Evolutionary conservation across 1,140 invertebrate species (phyloP).

Genomic region (Psix sp.): DNA sequence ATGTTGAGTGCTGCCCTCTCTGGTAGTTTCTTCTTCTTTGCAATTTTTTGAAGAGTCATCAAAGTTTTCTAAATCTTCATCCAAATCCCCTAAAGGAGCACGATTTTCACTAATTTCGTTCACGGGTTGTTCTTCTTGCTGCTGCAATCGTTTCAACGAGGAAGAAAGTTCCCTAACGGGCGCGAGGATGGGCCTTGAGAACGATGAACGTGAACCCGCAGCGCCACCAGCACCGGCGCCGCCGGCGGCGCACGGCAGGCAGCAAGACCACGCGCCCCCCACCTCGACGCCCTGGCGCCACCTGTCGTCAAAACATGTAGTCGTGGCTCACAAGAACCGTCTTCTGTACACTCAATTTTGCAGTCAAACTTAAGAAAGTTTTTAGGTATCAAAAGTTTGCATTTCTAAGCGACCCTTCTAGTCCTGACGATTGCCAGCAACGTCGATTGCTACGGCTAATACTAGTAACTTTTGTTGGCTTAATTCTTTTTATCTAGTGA

Average conservation of each 20-base stretch:
- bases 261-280: slow-evolving; percentile 77
- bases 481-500: slow-evolving; percentile 33
- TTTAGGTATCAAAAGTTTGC: slow-evolving; percentile 38
- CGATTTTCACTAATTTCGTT: slow-evolving; percentile 45
- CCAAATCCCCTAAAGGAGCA: slow-evolving; percentile 65
- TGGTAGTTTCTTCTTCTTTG: slow-evolving; percentile 64
- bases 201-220: slow-evolving; percentile 64
- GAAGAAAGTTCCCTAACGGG: slow-evolving; percentile 48
- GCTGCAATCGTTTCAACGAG: slow-evolving; percentile 40
- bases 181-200: slow-evolving; percentile 33
- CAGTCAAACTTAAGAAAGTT: slow-evolving; percentile 13
- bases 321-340: slow-evolving; percentile 63
- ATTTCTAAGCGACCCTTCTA: not conserved
- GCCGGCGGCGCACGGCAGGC: slow-evolving; percentile 78
- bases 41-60: slow-evolving; percentile 49
- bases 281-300: slow-evolving; percentile 74
- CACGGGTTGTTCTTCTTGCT: slow-evolving; percentile 19
- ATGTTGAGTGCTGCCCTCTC: slow-evolving; percentile 69
- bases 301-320: slow-evolving; percentile 73
- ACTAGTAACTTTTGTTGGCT: slow-evolving; percentile 28
- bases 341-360: slow-evolving; percentile 18
- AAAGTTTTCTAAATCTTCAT: slow-evolving; percentile 67
- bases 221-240: slow-evolving; percentile 73
- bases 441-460: slow-evolving; percentile 13
- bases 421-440: slow-evolving; percentile 22